phyloP scores from a whole-genome alignment of 2,797 vertebrate species.

The Gymnothorax reevesii region DNA sequence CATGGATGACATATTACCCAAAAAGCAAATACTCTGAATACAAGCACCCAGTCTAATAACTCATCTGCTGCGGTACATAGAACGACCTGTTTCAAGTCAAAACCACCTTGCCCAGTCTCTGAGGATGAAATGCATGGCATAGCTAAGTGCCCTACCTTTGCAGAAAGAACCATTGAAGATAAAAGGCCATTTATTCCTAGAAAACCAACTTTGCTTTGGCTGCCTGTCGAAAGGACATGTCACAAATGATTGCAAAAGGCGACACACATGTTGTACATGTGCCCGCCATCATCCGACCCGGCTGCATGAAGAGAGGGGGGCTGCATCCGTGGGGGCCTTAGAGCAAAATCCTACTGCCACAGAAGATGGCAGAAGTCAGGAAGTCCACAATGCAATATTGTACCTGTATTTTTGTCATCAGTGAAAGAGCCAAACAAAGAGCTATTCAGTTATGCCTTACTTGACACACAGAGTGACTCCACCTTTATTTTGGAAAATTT shows the following conservation, averaged over 20 bases:
- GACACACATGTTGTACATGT: not conserved
- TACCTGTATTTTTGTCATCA: slow-evolving; percentile 38
- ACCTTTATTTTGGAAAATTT: too few relatives aligned
- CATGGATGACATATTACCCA: not conserved
- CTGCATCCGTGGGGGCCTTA: not conserved
- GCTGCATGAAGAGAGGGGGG: not conserved
- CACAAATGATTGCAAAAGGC: not conserved
- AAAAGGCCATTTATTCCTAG: not conserved
- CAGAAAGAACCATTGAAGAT: not conserved
- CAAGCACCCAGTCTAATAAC: not conserved
- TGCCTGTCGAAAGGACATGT: not conserved
- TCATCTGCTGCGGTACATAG: not conserved
- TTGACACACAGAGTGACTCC: slow-evolving; percentile 44
- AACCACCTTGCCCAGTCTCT: not conserved
- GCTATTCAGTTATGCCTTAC: slow-evolving; percentile 38
- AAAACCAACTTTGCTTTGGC: not conserved
- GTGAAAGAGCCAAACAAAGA: slow-evolving; percentile 33
- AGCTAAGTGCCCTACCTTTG: not conserved
- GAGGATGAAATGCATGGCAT: slow-evolving; percentile 1
- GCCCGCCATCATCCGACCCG: not conserved
- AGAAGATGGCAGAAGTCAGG: slow-evolving; percentile 9
- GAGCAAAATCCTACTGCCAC: not conserved
- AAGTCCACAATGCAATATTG: slow-evolving; percentile 27
- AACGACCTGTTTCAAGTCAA: not conserved
- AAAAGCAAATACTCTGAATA: not conserved